These are phyloP conservation scores for Daboia siamensis DNA, from an alignment of 2,113 vertebrate species.

Conservation along the genomic window DNA sequence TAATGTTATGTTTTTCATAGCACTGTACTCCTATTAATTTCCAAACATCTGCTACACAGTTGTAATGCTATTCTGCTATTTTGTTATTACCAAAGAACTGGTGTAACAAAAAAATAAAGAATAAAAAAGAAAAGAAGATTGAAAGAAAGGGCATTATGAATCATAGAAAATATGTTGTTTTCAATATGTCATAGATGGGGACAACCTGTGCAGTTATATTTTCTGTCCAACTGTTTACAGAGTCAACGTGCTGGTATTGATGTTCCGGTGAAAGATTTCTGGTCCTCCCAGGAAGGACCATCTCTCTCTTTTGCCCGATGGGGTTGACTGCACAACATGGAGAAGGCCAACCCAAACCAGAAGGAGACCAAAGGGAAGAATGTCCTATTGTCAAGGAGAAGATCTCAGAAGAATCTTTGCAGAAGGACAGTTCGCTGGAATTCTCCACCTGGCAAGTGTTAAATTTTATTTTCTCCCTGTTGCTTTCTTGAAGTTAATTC, in stretches of 20 bases:
- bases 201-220: conserved; percentile 39
- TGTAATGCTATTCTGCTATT: conserved; percentile 52
- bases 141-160: conserved; percentile 51
- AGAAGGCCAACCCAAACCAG: conserved; percentile 64
- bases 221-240: conserved; percentile 65
- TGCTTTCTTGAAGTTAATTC: not conserved
- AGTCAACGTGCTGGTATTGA: conserved; percentile 47
- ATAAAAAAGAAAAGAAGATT: not conserved
- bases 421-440: conserved; percentile 56
- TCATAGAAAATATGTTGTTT: conserved; percentile 53
- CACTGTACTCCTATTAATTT: conserved; percentile 44
- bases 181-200: conserved; percentile 46
- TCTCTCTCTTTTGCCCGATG: conserved; percentile 60
- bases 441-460: conserved; percentile 73
- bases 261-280: conserved; percentile 63
- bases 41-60: conserved; percentile 65
- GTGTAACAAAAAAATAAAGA: not conserved
- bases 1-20: conserved; percentile 30
- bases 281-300: conserved; percentile 29
- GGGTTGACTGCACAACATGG: conserved; percentile 69
- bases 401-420: conserved; percentile 27
- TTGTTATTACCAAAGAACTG: conserved; percentile 23
- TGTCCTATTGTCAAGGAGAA: conserved; percentile 60
- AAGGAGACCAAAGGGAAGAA: conserved; percentile 57
- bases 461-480: not conserved